A percentile compares a stretch with the other conserved stretches of the same genome.
These are phyloP conservation scores for Muscicapa comitata DNA, from an alignment of 2,797 vertebrate genomes.

Conservation along the genomic window DNA sequence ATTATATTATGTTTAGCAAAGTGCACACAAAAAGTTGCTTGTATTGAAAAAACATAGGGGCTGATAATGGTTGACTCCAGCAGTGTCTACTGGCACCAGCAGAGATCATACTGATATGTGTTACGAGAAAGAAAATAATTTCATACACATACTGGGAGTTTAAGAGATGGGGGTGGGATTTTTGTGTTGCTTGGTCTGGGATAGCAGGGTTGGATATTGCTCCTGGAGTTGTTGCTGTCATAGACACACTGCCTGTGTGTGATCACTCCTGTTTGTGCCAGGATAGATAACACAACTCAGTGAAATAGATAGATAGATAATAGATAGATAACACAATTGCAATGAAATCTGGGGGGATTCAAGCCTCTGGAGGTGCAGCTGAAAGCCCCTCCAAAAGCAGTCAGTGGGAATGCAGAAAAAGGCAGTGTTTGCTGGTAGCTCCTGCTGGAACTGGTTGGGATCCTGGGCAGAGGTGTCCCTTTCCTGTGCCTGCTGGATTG, in stretches of 20 bases:
- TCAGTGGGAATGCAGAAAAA: background rate
- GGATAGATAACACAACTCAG: background rate
- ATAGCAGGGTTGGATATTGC: background rate
- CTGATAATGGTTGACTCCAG: background rate
- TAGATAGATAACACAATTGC: background rate
- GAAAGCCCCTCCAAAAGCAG: background rate
- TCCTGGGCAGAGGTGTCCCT: background rate
- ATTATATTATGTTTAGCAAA: background rate
- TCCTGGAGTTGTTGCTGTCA: background rate
- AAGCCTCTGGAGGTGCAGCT: background rate
- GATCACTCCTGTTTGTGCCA: background rate
- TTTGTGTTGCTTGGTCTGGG: background rate
- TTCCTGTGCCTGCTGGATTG: background rate
- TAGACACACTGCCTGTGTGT: fast-evolving
- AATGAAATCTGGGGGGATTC: background rate
- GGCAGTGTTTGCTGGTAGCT: background rate
- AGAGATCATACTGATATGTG: background rate
- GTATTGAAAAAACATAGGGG: background rate
- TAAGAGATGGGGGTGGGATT: background rate
- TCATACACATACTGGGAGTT: background rate
- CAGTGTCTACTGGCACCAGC: background rate
- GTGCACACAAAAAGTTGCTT: background rate
- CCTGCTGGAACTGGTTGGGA: fast-evolving
- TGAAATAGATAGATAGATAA: too few species aligned
- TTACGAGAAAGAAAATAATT: background rate